Conservation (phyloP, 2,797 vertebrate species). For the Arnoldichthys spilopterus region DNA sequence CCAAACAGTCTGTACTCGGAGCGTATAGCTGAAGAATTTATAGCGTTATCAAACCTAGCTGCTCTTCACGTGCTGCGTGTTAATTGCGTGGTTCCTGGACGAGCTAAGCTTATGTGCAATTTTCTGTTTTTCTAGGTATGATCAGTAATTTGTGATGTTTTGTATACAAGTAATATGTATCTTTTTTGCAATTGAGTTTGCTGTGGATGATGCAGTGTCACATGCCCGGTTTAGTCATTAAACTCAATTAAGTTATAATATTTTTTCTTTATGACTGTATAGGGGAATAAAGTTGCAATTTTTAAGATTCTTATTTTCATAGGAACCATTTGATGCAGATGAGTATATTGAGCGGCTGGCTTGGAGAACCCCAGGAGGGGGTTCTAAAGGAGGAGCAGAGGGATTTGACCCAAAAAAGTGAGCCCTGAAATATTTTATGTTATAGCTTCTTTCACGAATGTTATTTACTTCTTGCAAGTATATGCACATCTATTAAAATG, state of each 20-base stretch:
- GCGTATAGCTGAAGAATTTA: neutral
- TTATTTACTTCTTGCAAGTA: neutral
- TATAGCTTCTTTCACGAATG: neutral
- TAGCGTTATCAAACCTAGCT: neutral
- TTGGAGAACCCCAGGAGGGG: slow-evolving; percentile 98
- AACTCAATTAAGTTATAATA: neutral
- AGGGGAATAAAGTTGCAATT: neutral
- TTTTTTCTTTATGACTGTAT: neutral
- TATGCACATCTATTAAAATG: neutral
- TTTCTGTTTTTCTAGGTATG: too few species aligned
- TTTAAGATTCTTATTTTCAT: neutral
- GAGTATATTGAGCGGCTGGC: slow-evolving; percentile 98
- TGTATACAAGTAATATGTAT: neutral
- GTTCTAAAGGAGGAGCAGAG: slow-evolving; percentile 95
- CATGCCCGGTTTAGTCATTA: too few species aligned
- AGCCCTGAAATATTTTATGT: slow-evolving; percentile 27
- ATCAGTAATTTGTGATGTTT: neutral
- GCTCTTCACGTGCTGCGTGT: neutral
- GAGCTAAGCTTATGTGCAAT: neutral
- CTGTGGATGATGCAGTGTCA: neutral
- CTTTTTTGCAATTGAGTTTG: too few species aligned
- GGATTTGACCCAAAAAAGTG: slow-evolving; percentile 98
- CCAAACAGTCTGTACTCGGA: neutral
- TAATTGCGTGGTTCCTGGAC: neutral
- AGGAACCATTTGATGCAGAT: slow-evolving; percentile 99